Percentiles rank a stretch among this genome's conserved stretches.
Evolutionary conservation across 2,113 vertebrate species (phyloP).

Genomic region (Otus sunia): DNA sequence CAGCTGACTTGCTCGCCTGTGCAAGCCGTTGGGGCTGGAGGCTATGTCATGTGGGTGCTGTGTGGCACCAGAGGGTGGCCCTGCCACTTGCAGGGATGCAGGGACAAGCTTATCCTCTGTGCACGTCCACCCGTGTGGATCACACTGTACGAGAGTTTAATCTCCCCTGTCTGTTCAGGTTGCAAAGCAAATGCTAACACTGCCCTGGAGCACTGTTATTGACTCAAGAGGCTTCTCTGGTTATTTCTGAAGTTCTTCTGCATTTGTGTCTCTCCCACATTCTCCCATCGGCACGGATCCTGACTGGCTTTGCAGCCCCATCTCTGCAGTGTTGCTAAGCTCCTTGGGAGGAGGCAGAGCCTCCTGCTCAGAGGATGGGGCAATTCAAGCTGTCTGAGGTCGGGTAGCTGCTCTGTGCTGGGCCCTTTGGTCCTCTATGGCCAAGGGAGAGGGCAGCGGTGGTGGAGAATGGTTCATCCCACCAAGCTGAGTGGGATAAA

Average conservation of each 20-base stretch:
- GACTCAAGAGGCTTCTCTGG: neutral
- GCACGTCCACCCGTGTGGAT: fast-evolving
- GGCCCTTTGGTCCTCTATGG: neutral
- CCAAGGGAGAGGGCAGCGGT: neutral
- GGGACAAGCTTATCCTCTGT: neutral
- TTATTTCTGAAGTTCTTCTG: neutral
- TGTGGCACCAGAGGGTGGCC: neutral
- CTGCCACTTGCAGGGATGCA: neutral
- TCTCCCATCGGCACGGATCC: neutral
- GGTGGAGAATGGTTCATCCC: neutral
- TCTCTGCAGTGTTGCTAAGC: neutral
- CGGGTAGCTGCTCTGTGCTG: neutral
- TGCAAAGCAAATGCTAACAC: neutral
- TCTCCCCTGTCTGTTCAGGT: neutral
- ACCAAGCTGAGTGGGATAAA: neutral
- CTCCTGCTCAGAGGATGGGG: neutral
- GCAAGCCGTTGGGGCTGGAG: neutral
- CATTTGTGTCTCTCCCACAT: neutral
- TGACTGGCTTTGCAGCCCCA: neutral
- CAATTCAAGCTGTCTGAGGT: neutral
- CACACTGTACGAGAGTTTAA: neutral
- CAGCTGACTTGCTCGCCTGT: neutral
- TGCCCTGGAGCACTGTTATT: neutral
- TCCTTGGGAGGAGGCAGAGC: neutral
- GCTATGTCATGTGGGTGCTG: neutral